Conservation (phyloP, 2,888 invertebrate species). For the Apoderus coryli region DNA sequence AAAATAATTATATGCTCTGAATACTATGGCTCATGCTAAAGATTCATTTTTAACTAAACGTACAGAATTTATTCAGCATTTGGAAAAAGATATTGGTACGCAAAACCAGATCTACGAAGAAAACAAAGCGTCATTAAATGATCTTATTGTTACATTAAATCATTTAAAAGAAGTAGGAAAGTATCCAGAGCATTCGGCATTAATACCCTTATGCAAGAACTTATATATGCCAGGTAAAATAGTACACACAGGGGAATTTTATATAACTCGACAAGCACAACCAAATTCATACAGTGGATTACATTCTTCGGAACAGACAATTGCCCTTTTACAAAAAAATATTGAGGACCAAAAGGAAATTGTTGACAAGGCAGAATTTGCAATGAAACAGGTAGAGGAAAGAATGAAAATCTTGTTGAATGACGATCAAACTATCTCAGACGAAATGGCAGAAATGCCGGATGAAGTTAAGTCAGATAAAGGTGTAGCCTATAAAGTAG, state of each 20-base stretch:
- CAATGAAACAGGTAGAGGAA: conserved; percentile 21
- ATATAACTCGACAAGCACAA: conserved; percentile 18
- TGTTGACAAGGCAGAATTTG: conserved; percentile 17
- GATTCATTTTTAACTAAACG: no score
- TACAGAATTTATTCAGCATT: conserved; percentile 18
- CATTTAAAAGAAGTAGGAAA: conserved; percentile 18
- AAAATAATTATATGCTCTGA: no score
- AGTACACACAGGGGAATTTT: conserved; percentile 25
- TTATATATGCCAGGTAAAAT: conserved; percentile 25
- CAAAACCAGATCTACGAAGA: conserved; percentile 15
- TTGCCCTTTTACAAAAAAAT: conserved; percentile 18
- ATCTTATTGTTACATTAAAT: conserved; percentile 17
- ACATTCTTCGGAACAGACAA: conserved; percentile 20
- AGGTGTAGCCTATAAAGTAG: conserved; percentile 25
- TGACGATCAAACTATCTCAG: conserved; percentile 7
- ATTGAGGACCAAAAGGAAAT: conserved; percentile 17
- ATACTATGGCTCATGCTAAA: no score
- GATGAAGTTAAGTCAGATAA: conserved; percentile 23
- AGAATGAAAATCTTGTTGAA: conserved; percentile 20
- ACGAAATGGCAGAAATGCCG: conserved; percentile 15
- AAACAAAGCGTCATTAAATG: conserved; percentile 15
- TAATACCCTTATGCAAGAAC: conserved; percentile 25
- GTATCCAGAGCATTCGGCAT: conserved; percentile 21
- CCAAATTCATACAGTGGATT: conserved; percentile 21
- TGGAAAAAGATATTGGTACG: conserved; percentile 19